Conservation (phyloP, 2,797 vertebrate species). For the Enteromius fasciolatus region DNA sequence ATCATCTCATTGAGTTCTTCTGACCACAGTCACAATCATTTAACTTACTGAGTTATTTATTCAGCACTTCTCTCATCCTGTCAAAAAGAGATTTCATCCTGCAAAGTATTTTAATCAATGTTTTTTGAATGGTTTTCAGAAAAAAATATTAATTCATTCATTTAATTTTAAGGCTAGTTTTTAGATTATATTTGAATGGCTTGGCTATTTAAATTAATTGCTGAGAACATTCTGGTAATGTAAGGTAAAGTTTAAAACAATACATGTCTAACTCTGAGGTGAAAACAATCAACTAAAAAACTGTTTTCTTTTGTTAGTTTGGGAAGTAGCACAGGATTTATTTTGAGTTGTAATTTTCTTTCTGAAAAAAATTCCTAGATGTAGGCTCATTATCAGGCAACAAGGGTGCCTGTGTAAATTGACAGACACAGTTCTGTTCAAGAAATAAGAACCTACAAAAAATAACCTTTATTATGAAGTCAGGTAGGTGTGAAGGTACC, state of each 20-base stretch:
- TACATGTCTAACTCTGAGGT: neutral
- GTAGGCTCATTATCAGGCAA: slow-evolving; percentile 2
- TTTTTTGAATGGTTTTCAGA: neutral
- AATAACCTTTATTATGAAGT: neutral
- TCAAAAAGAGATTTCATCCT: neutral
- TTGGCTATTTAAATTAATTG: too few relatives aligned
- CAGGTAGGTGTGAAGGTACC: neutral
- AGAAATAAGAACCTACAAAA: slow-evolving; percentile 11
- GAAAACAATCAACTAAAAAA: neutral
- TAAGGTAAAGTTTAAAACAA: neutral
- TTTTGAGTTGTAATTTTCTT: neutral
- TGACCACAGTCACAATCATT: slow-evolving; percentile 1
- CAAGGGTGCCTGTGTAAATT: slow-evolving; percentile 3
- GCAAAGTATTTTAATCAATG: neutral
- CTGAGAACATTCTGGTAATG: neutral
- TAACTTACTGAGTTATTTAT: neutral
- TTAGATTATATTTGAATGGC: neutral
- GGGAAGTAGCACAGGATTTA: neutral
- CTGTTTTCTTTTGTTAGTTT: neutral
- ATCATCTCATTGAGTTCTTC: slow-evolving; percentile 34
- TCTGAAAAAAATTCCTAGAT: neutral
- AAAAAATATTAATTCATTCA: neutral
- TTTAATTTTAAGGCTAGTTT: neutral
- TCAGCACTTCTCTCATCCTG: neutral
- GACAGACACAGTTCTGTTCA: neutral